Base-by-base conservation (phyloP, 2,113 vertebrate species). In the Falco punctatus region DNA sequence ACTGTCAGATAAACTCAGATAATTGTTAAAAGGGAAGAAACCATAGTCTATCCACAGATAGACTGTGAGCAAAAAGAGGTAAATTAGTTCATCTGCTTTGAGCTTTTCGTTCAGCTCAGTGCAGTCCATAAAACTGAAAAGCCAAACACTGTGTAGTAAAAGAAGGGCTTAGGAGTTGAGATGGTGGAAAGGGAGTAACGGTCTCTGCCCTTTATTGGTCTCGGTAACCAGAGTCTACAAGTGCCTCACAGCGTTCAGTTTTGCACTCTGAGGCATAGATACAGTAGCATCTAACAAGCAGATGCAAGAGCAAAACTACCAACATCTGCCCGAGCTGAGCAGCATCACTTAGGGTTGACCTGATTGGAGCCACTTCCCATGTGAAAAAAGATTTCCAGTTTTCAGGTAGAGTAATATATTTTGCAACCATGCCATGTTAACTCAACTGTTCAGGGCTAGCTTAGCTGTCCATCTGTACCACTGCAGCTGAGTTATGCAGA, bases 1-100 rank as follows among this genome's bases (percentile, higher is more conserved):
- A 5, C 26, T 93, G 73, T 72, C 83, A 91, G 67, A 92, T 74
- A 82, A 94, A 92, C 74, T 80, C 70, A 90, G 81, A 27, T 92
- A 94, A 94, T 57, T 90, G 79, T 82, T 91, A 86, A 92, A 90
- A 51, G 32, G 5, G 6, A 95, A 90, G 89, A 95, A 95, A 88
- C 64, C 64, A 67, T 85, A 85, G 77, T 80, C 75, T 65, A 7
- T 67, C 77, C 59, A 57, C 20, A 80, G 74, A 88, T 2, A 74
- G 62, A 75, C 44, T 54, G 70, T 35, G 62, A 91, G 48, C 38
- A 89, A 62, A 96, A 93, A 95, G 71, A 95, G 52, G 85, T 92
- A 93, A 94, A 96, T 91, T 91, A 94, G 81, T 64, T 71, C 78
- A 86, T 90, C 58, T 75, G 18, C 54, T 90, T 86, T 92, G 72